These are phyloP conservation scores for Gambelia wislizenii DNA, from an alignment of 2,797 vertebrate genomes.

Conservation along the genomic window DNA sequence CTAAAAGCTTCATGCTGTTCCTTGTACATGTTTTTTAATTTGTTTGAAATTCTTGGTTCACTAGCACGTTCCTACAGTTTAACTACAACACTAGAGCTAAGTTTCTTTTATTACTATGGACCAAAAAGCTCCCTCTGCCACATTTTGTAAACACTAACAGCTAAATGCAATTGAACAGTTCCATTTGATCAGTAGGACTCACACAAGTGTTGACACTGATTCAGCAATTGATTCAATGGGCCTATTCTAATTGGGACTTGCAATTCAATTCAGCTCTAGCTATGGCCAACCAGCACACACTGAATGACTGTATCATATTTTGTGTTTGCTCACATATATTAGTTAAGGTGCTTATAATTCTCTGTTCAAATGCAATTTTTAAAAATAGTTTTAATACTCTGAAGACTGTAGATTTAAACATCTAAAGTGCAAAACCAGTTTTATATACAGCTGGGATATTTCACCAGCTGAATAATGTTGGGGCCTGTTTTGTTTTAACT, in stretches of 20 bases:
- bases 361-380: neutral
- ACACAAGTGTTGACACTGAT: too few relatives aligned
- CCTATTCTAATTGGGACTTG: neutral
- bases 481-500: neutral
- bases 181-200: too few relatives aligned
- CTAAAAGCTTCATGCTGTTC: neutral
- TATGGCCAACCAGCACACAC: neutral
- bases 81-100: neutral
- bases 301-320: neutral
- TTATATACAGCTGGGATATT: neutral
- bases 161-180: too few relatives aligned
- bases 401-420: neutral
- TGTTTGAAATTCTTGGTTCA: neutral
- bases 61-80: neutral
- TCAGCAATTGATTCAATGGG: too few relatives aligned
- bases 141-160: neutral
- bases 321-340: neutral
- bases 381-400: neutral
- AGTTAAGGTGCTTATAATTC: neutral
- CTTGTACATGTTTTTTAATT: neutral
- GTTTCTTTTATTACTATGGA: neutral
- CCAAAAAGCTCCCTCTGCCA: neutral
- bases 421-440: neutral
- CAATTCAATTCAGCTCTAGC: neutral
- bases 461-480: neutral